Base-by-base conservation (phyloP, 1,140 invertebrate genomes). In the Psix sp. region DNA sequence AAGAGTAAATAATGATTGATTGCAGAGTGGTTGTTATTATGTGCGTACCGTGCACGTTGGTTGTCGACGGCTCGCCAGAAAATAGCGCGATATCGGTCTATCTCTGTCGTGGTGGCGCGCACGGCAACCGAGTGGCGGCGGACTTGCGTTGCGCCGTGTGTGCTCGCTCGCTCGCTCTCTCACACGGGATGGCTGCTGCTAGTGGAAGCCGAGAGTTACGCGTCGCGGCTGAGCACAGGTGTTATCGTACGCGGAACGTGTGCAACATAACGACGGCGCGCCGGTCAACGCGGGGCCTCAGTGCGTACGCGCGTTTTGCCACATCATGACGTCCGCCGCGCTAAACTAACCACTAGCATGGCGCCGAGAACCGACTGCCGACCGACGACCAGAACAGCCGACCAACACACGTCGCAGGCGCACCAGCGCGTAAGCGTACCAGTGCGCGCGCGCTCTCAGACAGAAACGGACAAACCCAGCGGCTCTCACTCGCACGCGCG, bases 271-370 rank as follows among this genome's bases (percentile, higher is more conserved):
- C 79, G 81, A 80, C 78, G 72, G 71, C 77, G 67, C 76, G 82
- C 80, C 78, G 80, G 78, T 74, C 75, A 78, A 77, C 78, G 78
- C 81, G 79, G 78, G 77, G 76, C 73, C 79, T 84, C 71, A 83
- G 66, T 79, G 78, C 76, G 78, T 81, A 76, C 77, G 76, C 84
- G 83, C 80, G 80, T 82, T 85, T 80, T 88, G 87, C 87, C 87
- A 88, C 87, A 88, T 88, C 86, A 88, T 87, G 83, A 86, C 85
- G 82, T 86, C 84, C 82, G 80, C 79, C 80, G 81, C 80, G 83
- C 83, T 83, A 82, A 82, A 82, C 84, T 84, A 87, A 87, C 86
- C 86, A 87, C 85, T 87, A 80, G 87, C 87, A 88, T 88, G 87
- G 87, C 87, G 87, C 78, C 80, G 83, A 80, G 82, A 74, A 81